Evolutionary conservation across 2,888 invertebrate species (phyloP).

Genomic region (Dendrolimus pini): DNA sequence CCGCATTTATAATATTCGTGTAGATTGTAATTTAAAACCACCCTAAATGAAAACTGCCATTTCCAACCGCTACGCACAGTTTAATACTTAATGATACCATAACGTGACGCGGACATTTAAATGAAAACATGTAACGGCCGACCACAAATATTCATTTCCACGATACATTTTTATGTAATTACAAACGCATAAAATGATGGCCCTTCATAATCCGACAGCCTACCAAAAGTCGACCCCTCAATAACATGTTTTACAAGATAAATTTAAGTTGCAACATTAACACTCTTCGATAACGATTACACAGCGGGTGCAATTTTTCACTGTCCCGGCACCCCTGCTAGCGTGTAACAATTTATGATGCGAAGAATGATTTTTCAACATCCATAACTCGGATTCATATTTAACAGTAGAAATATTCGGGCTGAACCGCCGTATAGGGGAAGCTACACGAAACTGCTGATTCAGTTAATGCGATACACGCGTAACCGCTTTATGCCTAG

Average conservation of each 20-base stretch:
- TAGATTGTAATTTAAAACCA: too few relatives aligned
- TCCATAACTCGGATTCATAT: slow-evolving; percentile 65
- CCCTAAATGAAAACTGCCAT: too few relatives aligned
- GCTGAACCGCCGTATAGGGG: slow-evolving; percentile 41
- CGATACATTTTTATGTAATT: background rate
- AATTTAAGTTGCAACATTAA: slow-evolving; percentile 66
- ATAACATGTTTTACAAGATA: slow-evolving; percentile 53
- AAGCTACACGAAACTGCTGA: slow-evolving; percentile 35
- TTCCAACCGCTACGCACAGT: background rate
- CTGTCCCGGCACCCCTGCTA: slow-evolving; percentile 52
- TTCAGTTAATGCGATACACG: slow-evolving; percentile 20
- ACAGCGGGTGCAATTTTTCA: slow-evolving; percentile 66
- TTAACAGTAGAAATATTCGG: slow-evolving; percentile 51
- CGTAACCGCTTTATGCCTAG: too few relatives aligned
- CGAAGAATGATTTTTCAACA: slow-evolving; percentile 69
- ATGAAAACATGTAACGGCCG: background rate
- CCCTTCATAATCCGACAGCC: background rate
- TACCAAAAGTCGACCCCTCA: background rate
- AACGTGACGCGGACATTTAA: background rate
- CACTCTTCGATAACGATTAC: slow-evolving; percentile 62
- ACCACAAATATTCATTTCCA: background rate
- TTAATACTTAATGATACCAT: background rate
- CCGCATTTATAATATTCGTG: too few relatives aligned
- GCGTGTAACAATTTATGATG: slow-evolving; percentile 60
- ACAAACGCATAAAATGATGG: background rate